Base-by-base conservation (phyloP, 2,113 vertebrate species). In the Actinemys pallida region DNA sequence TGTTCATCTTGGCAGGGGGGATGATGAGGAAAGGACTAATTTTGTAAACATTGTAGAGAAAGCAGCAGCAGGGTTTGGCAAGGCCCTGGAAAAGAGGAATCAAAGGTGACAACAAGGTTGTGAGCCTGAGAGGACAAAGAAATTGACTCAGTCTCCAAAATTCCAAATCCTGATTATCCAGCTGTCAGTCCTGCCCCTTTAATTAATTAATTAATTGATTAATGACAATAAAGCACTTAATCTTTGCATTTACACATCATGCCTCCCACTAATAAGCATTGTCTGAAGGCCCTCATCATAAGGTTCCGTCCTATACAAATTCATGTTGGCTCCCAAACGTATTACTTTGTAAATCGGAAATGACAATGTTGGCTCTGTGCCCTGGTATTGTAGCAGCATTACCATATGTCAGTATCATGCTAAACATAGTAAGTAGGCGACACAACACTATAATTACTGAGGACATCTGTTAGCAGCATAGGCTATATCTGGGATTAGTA, bases 381-480 rank as follows among this genome's bases (percentile, higher is more conserved):
- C 97, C 93, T 76, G 27, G 17, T 81, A 94, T 81, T 83, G n/a
- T 88, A 2, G 19, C 90, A 95, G 89, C 92, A 69, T 53, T 97
- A 96, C 97, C 96, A 97, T 98, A 97, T 97, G 97, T 96, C 94
- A 92, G 94, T 86, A 96, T 97, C 97, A 95, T 96, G 96, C 97
- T 97, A 95, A 97, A 97, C 91, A 89, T 90, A 96, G 95, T 94
- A 83, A 97, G 95, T 88, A 97, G 96, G 97, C 92, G 94, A 98
- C 94, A 94, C 96, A 96, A 95, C 94, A 97, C 95, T 97, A 97
- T 97, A 97, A 98, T 98, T 97, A 97, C 97, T 97, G 95, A 96
- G 94, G 96, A 97, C 97, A 98, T 98, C 97, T 97, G 97, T 94
- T 96, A 97, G 96, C 94, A 96, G 94, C 95, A 95, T 94, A 94